Percentiles rank a stretch among this genome's conserved stretches.
These are phyloP conservation scores for Drosophila serrata DNA, from an alignment of 1,140 invertebrate genomes.

Conservation along the genomic window DNA sequence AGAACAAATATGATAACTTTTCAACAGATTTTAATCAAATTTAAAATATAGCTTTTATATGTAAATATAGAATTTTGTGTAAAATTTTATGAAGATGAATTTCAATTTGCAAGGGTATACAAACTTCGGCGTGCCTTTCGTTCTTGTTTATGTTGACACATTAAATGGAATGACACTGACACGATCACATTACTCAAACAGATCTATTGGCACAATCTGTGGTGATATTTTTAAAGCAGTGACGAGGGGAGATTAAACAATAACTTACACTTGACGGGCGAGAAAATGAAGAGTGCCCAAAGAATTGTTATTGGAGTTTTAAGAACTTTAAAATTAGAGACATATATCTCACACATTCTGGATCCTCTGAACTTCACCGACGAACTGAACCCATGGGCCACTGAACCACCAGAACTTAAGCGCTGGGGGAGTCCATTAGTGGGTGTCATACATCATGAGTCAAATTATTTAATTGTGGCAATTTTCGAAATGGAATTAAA, in stretches of 20 bases:
- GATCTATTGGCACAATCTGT: conserved; percentile 50
- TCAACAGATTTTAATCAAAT: too few relatives aligned
- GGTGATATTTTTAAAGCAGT: conserved; percentile 13
- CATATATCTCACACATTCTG: conserved; percentile 21
- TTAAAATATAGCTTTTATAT: too few relatives aligned
- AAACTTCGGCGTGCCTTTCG: too few relatives aligned
- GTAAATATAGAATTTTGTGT: too few relatives aligned
- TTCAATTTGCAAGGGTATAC: too few relatives aligned
- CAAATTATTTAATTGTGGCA: conserved; percentile 65
- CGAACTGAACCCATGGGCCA: conserved; percentile 44
- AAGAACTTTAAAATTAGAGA: neutral
- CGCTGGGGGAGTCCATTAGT: conserved; percentile 8
- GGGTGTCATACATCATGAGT: conserved; percentile 23
- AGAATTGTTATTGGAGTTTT: neutral
- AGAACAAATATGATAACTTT: too few relatives aligned
- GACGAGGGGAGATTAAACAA: neutral
- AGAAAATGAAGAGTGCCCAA: neutral
- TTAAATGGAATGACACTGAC: conserved; percentile 36
- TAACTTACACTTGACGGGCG: conserved; percentile 21
- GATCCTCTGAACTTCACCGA: conserved; percentile 26
- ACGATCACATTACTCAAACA: conserved; percentile 36
- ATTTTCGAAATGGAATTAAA: conserved; percentile 68
- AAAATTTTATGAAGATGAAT: too few relatives aligned
- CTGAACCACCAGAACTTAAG: conserved; percentile 53
- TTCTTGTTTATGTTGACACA: conserved; percentile 64